Conservation (phyloP, 1,140 invertebrate genomes). For the Papilio dardanus region DNA sequence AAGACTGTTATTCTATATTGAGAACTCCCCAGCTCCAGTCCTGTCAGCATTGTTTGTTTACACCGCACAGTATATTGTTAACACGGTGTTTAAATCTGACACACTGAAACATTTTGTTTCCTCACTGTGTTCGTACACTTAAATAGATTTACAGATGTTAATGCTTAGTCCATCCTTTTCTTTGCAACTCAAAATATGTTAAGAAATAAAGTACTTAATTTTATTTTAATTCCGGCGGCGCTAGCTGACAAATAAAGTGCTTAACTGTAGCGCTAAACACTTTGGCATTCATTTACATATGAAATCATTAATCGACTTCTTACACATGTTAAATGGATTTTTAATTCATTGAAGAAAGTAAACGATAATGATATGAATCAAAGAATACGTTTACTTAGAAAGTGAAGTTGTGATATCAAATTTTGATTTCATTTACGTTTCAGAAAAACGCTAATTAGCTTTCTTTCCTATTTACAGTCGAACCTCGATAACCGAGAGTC, state of each 20-base stretch:
- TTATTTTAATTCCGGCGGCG: neutral
- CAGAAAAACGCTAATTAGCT: neutral
- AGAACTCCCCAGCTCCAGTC: neutral
- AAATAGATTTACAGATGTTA: neutral
- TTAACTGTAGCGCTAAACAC: neutral
- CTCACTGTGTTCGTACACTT: neutral
- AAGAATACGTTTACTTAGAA: constrained; percentile 2
- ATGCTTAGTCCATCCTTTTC: neutral
- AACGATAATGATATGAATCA: neutral
- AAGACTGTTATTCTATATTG: neutral
- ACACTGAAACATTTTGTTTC: neutral
- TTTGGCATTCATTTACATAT: neutral
- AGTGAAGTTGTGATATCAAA: neutral
- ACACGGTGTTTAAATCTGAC: neutral
- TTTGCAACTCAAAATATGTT: neutral
- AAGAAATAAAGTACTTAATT: neutral
- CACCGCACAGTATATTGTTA: neutral
- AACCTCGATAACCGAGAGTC: too few relatives aligned
- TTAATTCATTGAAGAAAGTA: neutral
- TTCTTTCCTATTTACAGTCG: neutral
- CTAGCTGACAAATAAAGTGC: neutral
- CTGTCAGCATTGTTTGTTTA: neutral
- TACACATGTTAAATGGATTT: neutral
- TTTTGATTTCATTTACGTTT: neutral
- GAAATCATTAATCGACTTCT: neutral